Evolutionary conservation across 2,888 invertebrate genomes (phyloP).

Genomic region (Epirrhoe alternata): DNA sequence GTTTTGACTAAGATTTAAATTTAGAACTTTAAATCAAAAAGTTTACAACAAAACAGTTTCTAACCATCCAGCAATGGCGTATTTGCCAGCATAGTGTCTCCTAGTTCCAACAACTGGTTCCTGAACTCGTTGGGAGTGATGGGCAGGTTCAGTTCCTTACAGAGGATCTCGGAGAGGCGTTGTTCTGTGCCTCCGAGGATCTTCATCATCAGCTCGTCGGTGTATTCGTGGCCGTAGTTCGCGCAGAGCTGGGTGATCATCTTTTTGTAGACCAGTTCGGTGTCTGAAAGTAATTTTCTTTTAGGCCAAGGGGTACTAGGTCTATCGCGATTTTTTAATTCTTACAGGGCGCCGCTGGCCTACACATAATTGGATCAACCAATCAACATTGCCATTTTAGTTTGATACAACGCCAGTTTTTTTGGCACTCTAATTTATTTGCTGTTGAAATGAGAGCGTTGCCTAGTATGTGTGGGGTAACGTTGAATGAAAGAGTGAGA

Average conservation of each 20-base stretch:
- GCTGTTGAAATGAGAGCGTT: too few species aligned
- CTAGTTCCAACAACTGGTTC: slow-evolving; percentile 84
- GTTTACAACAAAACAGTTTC: slow-evolving; percentile 31
- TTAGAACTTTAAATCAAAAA: not conserved
- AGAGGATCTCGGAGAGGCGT: slow-evolving; percentile 88
- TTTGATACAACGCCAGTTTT: too few species aligned
- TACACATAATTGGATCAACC: too few species aligned
- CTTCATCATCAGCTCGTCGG: slow-evolving; percentile 91
- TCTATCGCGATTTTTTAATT: too few species aligned
- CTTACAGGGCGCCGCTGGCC: too few species aligned
- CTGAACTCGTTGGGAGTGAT: slow-evolving; percentile 88
- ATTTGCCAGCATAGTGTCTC: slow-evolving; percentile 86
- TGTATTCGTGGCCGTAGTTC: slow-evolving; percentile 90
- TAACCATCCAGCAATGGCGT: slow-evolving; percentile 89
- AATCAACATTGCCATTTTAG: too few species aligned
- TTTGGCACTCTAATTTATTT: too few species aligned
- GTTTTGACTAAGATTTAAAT: not conserved
- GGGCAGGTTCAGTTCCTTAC: slow-evolving; percentile 88
- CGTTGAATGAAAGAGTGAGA: too few species aligned
- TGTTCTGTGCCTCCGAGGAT: slow-evolving; percentile 90
- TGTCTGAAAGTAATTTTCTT: slow-evolving; percentile 84
- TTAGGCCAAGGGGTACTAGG: not conserved
- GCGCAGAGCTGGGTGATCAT: slow-evolving; percentile 89
- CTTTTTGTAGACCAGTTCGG: slow-evolving; percentile 91
- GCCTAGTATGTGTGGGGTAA: too few species aligned